phyloP scores from a whole-genome alignment of 2,797 vertebrate genomes.

The Merluccius polli region DNA sequence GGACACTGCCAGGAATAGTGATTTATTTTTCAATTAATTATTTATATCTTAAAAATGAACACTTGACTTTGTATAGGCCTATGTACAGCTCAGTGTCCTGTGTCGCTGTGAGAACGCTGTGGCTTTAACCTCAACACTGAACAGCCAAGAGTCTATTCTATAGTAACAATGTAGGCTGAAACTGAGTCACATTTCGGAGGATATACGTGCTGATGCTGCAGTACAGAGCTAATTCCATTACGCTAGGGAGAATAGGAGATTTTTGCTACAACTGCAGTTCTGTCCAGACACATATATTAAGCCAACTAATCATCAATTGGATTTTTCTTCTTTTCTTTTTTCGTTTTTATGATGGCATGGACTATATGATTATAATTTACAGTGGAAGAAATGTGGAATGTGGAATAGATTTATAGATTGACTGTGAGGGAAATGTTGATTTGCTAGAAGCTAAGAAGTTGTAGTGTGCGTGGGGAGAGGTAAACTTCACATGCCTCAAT shows the following conservation, averaged over 20 bases:
- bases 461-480: background rate
- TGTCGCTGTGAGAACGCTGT: background rate
- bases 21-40: background rate
- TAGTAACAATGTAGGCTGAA: no score
- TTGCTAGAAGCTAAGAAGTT: background rate
- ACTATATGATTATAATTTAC: background rate
- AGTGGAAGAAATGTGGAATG: background rate
- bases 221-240: background rate
- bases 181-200: background rate
- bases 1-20: background rate
- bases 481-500: background rate
- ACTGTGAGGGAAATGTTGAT: background rate
- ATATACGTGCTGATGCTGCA: background rate
- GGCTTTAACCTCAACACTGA: background rate
- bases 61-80: background rate
- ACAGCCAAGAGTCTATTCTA: background rate
- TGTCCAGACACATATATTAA: background rate
- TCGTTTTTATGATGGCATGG: background rate
- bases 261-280: conserved; percentile 1
- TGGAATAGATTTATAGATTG: background rate
- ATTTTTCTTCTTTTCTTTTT: background rate
- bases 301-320: background rate
- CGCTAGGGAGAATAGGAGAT: background rate
- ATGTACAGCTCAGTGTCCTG: background rate
- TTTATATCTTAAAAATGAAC: background rate